Evolutionary conservation across 2,113 vertebrate genomes (phyloP), one percentile per base, ranked within the genome.

Genomic region (Calypte anna): DNA sequence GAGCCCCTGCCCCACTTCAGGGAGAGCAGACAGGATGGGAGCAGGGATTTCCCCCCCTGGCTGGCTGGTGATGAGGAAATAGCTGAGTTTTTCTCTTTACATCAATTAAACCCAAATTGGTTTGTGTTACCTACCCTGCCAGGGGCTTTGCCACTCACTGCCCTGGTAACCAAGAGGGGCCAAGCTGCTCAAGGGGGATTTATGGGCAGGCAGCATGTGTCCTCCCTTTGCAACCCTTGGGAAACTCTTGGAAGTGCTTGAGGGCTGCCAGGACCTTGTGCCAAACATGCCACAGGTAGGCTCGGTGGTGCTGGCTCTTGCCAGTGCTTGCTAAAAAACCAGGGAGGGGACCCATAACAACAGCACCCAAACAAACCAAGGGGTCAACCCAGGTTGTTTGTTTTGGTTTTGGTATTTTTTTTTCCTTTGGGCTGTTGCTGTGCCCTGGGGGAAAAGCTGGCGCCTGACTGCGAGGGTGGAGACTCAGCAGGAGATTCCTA

Each of bases 401-500:
- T 40, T 40, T 8, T 33, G 36, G 36, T 38, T 38, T 38, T 38
- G 36, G 8, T 38, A 9, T 38, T 40, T 40, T 40, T 40, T 40
- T 40, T 40, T 72, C 12, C 46, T 0, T 2, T 72, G 67, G 61
- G 17, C 23, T 0, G 50, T 81, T 92, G 73, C 69, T 62, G n/a
- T 67, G 80, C 21, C 28, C 16, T 6, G 0, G 1, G 3, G 61
- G 69, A 82, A 82, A 8, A 0, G 1, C 59, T 46, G 84, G 82
- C n/a, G 63, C 89, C 89, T 76, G 89, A 82, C 92, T 86, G 69
- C 66, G 28, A 6, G 17, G 55, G 72, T 6, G 59, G 54, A 90
- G 78, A 91, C 93, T 90, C 93, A 40, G 78, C 84, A 93, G 66
- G 33, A 85, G 87, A 91, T 91, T 74, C 23, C n/a, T 82, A 70